phyloP scores from a whole-genome alignment of 2,888 invertebrate genomes.

The Muscina levida region DNA sequence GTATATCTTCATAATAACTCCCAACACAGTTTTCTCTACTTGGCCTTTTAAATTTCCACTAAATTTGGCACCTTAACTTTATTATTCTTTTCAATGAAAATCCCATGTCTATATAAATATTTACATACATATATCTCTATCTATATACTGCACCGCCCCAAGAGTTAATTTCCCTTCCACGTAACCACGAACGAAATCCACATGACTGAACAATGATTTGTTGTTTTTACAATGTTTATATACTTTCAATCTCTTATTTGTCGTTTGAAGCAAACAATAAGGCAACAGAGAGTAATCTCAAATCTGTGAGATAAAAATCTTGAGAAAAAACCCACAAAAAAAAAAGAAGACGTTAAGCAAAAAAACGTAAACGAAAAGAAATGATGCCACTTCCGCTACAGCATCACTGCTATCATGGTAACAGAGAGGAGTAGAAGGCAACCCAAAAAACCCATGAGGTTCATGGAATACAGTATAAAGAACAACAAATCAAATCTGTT shows the following conservation, averaged over 20 bases:
- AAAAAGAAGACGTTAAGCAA: slow-evolving; percentile 14
- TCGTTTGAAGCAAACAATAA: background rate
- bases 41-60: no score
- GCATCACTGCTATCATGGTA: slow-evolving; percentile 13
- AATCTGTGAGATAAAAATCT: background rate
- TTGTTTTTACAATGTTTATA: slow-evolving; percentile 55
- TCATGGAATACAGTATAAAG: background rate
- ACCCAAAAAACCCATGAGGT: background rate
- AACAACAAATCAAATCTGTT: slow-evolving; percentile 13
- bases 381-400: slow-evolving; percentile 59
- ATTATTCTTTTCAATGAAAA: no score
- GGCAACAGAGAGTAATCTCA: slow-evolving; percentile 47
- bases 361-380: no score
- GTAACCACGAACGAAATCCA: slow-evolving; percentile 7
- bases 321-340: slow-evolving; percentile 1
- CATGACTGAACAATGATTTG: background rate
- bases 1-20: no score
- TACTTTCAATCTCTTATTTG: slow-evolving; percentile 10
- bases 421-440: background rate
- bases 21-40: no score
- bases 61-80: no score
- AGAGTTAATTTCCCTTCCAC: no score
- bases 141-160: no score
- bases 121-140: no score
- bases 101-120: background rate